Base-by-base conservation (phyloP, 2,113 vertebrate species). In the Aspiorhynchus laticeps region DNA sequence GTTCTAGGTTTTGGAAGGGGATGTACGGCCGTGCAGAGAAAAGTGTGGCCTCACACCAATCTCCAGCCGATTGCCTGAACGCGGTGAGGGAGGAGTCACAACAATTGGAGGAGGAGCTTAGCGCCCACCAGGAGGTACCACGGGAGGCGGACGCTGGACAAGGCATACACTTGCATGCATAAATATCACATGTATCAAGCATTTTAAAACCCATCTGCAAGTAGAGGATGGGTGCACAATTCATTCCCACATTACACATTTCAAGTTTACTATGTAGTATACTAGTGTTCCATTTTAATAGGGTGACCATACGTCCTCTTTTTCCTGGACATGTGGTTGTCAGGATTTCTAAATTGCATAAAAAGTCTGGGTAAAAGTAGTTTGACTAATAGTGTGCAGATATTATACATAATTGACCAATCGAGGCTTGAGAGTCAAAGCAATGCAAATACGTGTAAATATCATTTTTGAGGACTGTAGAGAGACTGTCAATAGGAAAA, bases 1-100 rank as follows among this genome's bases (percentile, higher is more conserved):
- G 17, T 36, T 79, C 1, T 84, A 95, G 98, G 93, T 98, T 99
- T 90, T 99, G 98, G 98, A 98, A 96, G 85, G 96, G 96, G 24
- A 97, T 99, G 93, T 99, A 99, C 80, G 97, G 97, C 91, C 95
- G 95, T 56, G 91, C 94, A 74, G 97, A 98, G 80, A 97, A 96
- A 90, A 94, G 95, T 0, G 83, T 95, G 78, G 95, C 96, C 69
- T 96, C 96, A 15, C 93, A 94, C 0, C 97, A 98, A 88, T 97
- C 96, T 0, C 94, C 97, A 1, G 96, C 93, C 0, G 97, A 99
- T 87, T 96, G 96, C 87, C 95, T 99, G 78, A 96, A 92, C 0
- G 86, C 92, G 5, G 91, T 95, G 88, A 94, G 90, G 89, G 94
- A 93, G 90, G 93, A 95, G 90, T 91, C 95, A 5, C 93, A 93